Evolutionary conservation across 2,113 vertebrate species (phyloP), one percentile per base, ranked within the genome.

Genomic region (Antigone vipio): DNA sequence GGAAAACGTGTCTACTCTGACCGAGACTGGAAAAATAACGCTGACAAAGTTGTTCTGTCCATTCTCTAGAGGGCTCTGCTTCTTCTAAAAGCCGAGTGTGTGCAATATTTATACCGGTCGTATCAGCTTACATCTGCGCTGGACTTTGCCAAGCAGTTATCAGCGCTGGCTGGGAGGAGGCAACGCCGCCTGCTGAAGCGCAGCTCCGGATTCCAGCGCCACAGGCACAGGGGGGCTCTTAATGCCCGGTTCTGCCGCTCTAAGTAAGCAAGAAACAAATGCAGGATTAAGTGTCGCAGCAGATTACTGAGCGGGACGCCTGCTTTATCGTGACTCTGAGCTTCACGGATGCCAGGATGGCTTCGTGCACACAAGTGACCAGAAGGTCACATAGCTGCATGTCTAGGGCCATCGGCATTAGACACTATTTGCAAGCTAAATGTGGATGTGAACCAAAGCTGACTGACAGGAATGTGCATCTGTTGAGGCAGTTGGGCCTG

Each of bases 381-480:
- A 89, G 84, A 90, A 96, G 95, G 88, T 95, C 80, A 77, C 92
- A 93, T 92, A 91, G 63, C 88, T 88, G 88, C 29, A 13, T 68
- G 72, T 78, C 85, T 80, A 77, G 79, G 89, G 82, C 69, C 89
- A 67, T 50, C 0, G 0, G 77, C 45, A 66, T 62, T 38, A 71
- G 50, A 38, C 23, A 15, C 19, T 60, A 50, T 59, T 93, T 89
- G 82, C 83, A 91, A 83, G 82, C 45, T 69, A 52, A 95, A 83
- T 29, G 63, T 80, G 89, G 91, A 83, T 68, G 67, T 72, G 87
- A 88, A 62, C 38, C 75, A 68, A 89, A 93, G 86, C n/a, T 95
- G 95, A 97, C n/a, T 79, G 97, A 97, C 55, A 94, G 95, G 96
- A 96, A 97, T 96, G 97, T 85, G 62, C 95, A 96, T 81, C 95